Percentiles rank a stretch among this genome's conserved stretches.
phyloP scores from a whole-genome alignment of 2,888 invertebrate species.

The Acanthosepion pharaonis region DNA sequence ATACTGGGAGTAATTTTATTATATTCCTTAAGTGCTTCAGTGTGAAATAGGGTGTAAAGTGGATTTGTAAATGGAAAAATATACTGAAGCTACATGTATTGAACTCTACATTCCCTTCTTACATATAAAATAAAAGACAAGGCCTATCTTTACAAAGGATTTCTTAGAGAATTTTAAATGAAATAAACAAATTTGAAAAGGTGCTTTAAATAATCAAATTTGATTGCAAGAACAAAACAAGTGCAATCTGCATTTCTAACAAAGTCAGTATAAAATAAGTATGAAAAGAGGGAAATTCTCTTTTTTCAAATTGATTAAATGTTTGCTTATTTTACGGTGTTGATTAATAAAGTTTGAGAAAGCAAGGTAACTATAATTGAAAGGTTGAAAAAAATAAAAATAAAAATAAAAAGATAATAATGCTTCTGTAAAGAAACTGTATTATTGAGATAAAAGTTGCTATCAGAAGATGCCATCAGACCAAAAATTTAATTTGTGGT shows the following conservation, averaged over 20 bases:
- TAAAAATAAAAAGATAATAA: background rate
- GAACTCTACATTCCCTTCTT: background rate
- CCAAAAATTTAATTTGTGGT: constrained; percentile 5
- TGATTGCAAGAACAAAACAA: background rate
- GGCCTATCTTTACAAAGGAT: background rate
- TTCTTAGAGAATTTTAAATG: background rate
- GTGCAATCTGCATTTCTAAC: background rate
- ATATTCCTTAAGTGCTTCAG: background rate
- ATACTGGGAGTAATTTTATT: background rate
- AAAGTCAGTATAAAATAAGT: background rate
- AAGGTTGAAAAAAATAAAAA: no score
- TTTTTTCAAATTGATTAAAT: background rate
- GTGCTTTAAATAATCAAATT: background rate
- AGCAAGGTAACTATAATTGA: background rate
- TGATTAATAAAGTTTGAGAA: background rate
- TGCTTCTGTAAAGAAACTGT: background rate
- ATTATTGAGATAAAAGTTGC: background rate
- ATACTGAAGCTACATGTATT: background rate
- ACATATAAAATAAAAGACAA: background rate
- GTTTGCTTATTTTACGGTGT: background rate
- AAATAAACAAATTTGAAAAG: background rate
- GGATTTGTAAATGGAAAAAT: background rate
- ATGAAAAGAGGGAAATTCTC: background rate
- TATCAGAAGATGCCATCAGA: constrained; percentile 33
- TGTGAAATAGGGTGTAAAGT: background rate